Evolutionary conservation across 2,888 invertebrate genomes (phyloP), one percentile per base, ranked within the genome.

Genomic region (Peribatodes rhomboidaria): DNA sequence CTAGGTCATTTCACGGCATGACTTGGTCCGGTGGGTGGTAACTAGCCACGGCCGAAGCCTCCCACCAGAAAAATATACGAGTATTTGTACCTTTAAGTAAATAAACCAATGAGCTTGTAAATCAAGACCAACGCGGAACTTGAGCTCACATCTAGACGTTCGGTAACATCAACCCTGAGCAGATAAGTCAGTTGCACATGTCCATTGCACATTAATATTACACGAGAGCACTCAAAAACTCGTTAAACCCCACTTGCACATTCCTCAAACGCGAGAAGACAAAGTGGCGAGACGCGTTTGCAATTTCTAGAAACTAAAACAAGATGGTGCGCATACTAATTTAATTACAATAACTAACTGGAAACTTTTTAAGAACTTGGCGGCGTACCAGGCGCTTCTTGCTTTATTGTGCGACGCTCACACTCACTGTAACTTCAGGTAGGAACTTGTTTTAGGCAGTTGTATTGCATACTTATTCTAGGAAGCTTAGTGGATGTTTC

Each of bases 281-380:
- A 60, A 61, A 60, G 44, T 56, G 18, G 27, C 13, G 11, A 16
- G 37, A 57, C 58, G 39, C 10, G 18, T 27, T 55, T 52, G 68
- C 58, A 65, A 68, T 72, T 67, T 62, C 68, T 58, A 31, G 41
- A 31, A 54, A 42, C 41, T 42, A 56, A 41, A 60, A 68, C 73
- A 71, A 70, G 67, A 71, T 69, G 71, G 71, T 65, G 69, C 53
- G 71, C 67, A 65, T 68, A 69, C 68, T 67, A 72, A 72, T 74
- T 71, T 68, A 70, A 72, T 71, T 71, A 71, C 71, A 65, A 71
- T 74, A 69, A 68, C 72, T 67, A 57, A 64, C 60, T 42, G 37
- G 65, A 68, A 72, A 70, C 58, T 72, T 72, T 72, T 70, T 72
- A 71, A 69, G 67, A 67, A 65, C 41, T 74, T 74, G 74, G 74